Percentiles rank a stretch among this genome's conserved stretches.
Conservation (phyloP, 2,888 invertebrate species). For the Podotricha telesiphe region DNA sequence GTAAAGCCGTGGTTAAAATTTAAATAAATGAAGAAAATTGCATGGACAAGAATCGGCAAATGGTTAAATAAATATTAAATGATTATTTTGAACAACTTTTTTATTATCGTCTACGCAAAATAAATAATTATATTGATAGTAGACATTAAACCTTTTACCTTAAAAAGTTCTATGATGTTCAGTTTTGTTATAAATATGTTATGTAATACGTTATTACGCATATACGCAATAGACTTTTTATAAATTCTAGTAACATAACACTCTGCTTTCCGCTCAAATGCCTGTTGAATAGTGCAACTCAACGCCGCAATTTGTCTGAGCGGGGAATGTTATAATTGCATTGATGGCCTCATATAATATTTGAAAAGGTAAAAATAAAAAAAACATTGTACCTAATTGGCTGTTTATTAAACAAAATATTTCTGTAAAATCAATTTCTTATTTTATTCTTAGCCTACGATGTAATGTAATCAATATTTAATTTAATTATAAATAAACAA, state of each 20-base stretch:
- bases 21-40: slow-evolving; percentile 51
- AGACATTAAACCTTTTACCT: no score
- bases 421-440: slow-evolving; percentile 26
- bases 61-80: background rate
- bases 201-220: no score
- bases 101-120: background rate
- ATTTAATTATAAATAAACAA: background rate
- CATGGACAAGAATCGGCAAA: no score
- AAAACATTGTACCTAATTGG: slow-evolving; percentile 6
- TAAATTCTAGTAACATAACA: no score
- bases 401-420: slow-evolving; percentile 28
- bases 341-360: background rate
- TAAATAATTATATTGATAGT: no score
- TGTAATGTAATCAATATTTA: slow-evolving; percentile 1
- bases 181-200: no score
- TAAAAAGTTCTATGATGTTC: no score
- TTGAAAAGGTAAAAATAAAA: slow-evolving; percentile 9
- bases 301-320: no score
- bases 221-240: no score
- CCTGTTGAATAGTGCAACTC: no score
- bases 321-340: no score
- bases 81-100: background rate
- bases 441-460: slow-evolving; percentile 16
- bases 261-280: no score
- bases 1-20: slow-evolving; percentile 87